Conservation (phyloP, 2,888 invertebrate species). For the Andrena camellia region DNA sequence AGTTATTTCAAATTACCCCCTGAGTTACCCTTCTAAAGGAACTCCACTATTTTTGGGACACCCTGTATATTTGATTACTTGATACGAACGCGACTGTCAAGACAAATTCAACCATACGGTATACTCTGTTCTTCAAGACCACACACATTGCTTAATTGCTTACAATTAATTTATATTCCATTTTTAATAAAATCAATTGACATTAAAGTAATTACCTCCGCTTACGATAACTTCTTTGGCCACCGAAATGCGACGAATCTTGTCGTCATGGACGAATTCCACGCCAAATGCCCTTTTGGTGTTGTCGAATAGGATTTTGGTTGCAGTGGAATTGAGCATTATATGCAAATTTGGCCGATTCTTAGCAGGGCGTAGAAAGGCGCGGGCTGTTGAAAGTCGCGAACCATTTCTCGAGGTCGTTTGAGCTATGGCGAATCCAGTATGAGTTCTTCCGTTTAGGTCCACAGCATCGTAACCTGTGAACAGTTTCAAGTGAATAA, state of each 20-base stretch:
- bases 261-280: slow-evolving; percentile 88
- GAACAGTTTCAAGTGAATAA: neutral
- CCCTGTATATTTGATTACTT: no score
- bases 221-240: slow-evolving; percentile 90
- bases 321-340: slow-evolving; percentile 93
- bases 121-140: neutral
- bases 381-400: slow-evolving; percentile 92
- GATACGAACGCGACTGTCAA: no score
- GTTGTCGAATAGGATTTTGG: slow-evolving; percentile 90
- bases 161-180: neutral
- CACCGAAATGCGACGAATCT: slow-evolving; percentile 87
- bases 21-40: no score
- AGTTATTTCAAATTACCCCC: no score
- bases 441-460: slow-evolving; percentile 92
- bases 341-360: slow-evolving; percentile 92
- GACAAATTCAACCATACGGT: no score
- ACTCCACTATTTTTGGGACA: no score
- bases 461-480: slow-evolving; percentile 91
- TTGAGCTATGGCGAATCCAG: slow-evolving; percentile 95
- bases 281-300: slow-evolving; percentile 91
- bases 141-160: neutral
- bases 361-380: slow-evolving; percentile 93
- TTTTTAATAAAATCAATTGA: neutral
- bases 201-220: slow-evolving; percentile 82
- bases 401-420: slow-evolving; percentile 95